These are phyloP conservation scores for Dysmachus trigonus DNA, from an alignment of 2,888 invertebrate species.

Conservation along the genomic window DNA sequence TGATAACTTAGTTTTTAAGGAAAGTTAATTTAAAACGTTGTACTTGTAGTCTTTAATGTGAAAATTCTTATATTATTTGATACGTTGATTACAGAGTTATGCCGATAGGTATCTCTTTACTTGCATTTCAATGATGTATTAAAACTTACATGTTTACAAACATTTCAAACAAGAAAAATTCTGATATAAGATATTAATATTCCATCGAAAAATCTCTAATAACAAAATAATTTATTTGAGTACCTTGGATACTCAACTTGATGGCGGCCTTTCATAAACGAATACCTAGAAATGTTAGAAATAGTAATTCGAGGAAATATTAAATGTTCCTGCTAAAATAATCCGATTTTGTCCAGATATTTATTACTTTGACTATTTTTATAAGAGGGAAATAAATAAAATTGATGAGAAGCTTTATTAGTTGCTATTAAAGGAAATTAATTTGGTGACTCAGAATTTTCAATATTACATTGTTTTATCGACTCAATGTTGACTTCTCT, in stretches of 20 bases:
- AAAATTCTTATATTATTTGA: background rate
- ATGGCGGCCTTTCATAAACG: background rate
- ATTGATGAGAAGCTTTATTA: background rate
- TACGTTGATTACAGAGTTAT: no score
- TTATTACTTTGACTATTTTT: background rate
- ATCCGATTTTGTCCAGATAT: no score
- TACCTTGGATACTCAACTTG: no score
- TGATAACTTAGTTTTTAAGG: no score
- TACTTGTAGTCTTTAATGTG: no score
- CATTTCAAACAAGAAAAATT: no score
- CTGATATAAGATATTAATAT: background rate
- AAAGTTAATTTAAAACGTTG: no score
- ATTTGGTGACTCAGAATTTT: background rate
- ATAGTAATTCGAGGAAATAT: background rate
- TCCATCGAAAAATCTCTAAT: background rate
- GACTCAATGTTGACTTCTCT: background rate
- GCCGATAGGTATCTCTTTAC: no score
- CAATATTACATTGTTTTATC: background rate
- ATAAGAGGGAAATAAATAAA: background rate
- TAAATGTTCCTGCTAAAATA: background rate
- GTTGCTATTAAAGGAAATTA: background rate
- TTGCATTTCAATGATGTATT: no score
- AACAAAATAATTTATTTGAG: background rate
- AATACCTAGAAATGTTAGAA: background rate
- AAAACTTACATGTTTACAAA: no score